A percentile compares a stretch with the other conserved stretches of the same genome.
These are phyloP conservation scores for Papilio gigon DNA, from an alignment of 2,888 invertebrate species.

Conservation along the genomic window DNA sequence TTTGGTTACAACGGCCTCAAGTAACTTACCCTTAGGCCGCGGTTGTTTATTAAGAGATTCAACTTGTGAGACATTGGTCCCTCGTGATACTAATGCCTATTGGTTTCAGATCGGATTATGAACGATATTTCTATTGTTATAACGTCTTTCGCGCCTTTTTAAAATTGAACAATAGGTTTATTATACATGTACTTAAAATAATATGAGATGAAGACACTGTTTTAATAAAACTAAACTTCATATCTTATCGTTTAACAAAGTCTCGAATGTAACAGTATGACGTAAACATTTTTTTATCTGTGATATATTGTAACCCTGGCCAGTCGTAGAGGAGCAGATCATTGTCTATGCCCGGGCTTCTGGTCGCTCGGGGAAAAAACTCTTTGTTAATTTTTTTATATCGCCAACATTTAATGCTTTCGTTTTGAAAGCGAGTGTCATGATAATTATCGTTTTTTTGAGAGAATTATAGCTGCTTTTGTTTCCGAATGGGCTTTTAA, in stretches of 20 bases:
- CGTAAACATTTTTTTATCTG: slow-evolving; percentile 10
- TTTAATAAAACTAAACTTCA: too few relatives aligned
- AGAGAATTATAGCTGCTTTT: too few relatives aligned
- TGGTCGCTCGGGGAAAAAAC: slow-evolving; percentile 46
- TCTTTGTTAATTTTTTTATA: slow-evolving; percentile 32
- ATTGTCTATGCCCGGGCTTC: slow-evolving; percentile 71
- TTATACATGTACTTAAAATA: too few relatives aligned
- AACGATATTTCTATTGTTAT: too few relatives aligned
- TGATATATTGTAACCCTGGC: slow-evolving; percentile 31
- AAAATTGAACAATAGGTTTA: too few relatives aligned
- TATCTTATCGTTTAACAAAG: neutral
- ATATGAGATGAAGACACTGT: too few relatives aligned
- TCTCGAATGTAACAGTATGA: neutral
- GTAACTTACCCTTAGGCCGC: neutral
- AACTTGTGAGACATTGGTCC: neutral
- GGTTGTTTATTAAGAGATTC: neutral
- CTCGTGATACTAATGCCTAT: neutral
- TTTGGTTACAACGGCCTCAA: slow-evolving; percentile 9
- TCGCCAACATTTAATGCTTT: slow-evolving; percentile 34
- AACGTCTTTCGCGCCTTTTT: too few relatives aligned
- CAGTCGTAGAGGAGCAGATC: slow-evolving; percentile 31
- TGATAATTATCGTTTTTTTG: too few relatives aligned
- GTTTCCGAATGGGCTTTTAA: too few relatives aligned
- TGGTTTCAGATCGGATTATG: too few relatives aligned
- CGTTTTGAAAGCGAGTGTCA: slow-evolving; percentile 24